Conservation (phyloP, 1,140 invertebrate species). For the Neomicropteryx cornuta region DNA sequence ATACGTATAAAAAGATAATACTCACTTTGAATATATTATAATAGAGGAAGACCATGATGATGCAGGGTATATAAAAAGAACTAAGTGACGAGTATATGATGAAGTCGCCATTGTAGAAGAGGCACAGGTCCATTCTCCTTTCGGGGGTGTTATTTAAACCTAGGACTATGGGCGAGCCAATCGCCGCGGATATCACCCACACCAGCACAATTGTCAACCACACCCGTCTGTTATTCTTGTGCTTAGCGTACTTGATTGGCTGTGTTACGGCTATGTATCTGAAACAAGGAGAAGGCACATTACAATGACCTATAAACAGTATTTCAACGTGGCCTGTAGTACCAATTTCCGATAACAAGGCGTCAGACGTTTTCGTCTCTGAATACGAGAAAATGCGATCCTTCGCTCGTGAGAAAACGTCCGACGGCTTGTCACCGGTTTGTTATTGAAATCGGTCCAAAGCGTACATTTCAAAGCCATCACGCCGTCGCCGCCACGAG, state of each 20-base stretch:
- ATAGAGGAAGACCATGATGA: slow-evolving; percentile 98
- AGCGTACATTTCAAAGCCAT: no score
- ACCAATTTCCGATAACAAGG: no score
- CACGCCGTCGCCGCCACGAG: no score
- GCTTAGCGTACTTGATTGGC: slow-evolving; percentile 97
- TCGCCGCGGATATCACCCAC: slow-evolving; percentile 92
- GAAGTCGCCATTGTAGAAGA: slow-evolving; percentile 97
- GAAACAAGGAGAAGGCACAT: no score
- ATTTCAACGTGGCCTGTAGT: no score
- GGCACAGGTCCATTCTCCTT: slow-evolving; percentile 66
- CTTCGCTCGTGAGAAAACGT: no score
- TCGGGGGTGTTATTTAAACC: slow-evolving; percentile 87
- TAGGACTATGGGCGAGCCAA: slow-evolving; percentile 94
- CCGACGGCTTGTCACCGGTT: no score
- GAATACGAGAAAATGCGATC: no score
- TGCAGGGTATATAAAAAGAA: slow-evolving; percentile 98
- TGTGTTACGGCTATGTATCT: slow-evolving; percentile 98
- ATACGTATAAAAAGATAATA: slow-evolving; percentile 8
- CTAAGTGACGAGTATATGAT: slow-evolving; percentile 95
- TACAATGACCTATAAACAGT: no score
- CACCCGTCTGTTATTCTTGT: slow-evolving; percentile 92
- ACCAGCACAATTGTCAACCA: slow-evolving; percentile 93
- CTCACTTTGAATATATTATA: slow-evolving; percentile 94
- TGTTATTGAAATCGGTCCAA: no score
- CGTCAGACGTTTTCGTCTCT: no score